Evolutionary conservation across 1,140 invertebrate species (phyloP).

Genomic region (Myzus persicae): DNA sequence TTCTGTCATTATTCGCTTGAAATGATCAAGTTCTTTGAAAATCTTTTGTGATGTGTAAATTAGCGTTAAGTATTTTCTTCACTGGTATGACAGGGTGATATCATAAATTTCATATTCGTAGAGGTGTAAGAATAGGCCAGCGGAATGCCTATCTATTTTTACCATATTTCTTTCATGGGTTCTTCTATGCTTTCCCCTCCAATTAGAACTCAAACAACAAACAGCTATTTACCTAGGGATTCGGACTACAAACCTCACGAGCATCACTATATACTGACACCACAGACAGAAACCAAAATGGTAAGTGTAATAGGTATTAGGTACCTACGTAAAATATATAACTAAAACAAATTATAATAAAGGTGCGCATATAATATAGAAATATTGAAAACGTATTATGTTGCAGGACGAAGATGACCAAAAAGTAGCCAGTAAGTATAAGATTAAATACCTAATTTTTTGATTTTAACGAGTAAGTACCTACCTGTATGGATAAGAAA

Average conservation of each 20-base stretch:
- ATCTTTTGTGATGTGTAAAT: slow-evolving; percentile 10
- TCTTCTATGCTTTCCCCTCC: slow-evolving; percentile 54
- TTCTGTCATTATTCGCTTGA: slow-evolving; percentile 35
- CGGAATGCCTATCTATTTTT: slow-evolving; percentile 50
- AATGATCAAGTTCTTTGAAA: background rate
- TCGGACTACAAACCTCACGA: slow-evolving; percentile 7
- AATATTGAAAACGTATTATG: slow-evolving; percentile 61
- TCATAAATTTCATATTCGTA: slow-evolving; percentile 36
- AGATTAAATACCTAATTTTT: background rate
- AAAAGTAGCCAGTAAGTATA: slow-evolving; percentile 73
- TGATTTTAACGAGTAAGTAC: background rate
- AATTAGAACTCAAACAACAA: background rate
- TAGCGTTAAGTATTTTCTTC: slow-evolving; percentile 33
- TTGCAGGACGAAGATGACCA: slow-evolving; percentile 78
- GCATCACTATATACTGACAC: background rate
- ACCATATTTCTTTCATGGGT: slow-evolving; percentile 38
- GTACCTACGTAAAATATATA: background rate
- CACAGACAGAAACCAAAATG: background rate
- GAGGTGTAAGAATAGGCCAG: slow-evolving; percentile 49
- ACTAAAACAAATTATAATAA: background rate
- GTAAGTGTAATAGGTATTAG: background rate
- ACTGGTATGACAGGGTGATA: slow-evolving; percentile 1
- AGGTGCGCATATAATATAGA: background rate
- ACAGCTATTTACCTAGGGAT: slow-evolving; percentile 38
- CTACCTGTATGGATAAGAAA: background rate